Evolutionary conservation across 1,140 invertebrate species (phyloP), one percentile per base, ranked within the genome.

Genomic region (Leptinotarsa defecta): DNA sequence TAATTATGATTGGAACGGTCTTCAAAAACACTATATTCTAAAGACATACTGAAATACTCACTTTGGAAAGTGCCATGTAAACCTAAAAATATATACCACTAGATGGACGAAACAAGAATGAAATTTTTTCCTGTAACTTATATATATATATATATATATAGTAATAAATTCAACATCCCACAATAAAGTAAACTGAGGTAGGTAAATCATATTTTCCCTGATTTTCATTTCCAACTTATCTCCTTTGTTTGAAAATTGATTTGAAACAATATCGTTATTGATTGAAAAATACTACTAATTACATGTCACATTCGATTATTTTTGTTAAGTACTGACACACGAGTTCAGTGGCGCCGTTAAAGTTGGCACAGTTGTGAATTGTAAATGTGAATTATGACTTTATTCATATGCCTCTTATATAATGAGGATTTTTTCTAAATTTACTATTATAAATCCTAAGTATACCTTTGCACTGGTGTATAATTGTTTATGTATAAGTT

Each of bases 141-240:
- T 43, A 43, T 43, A 11, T 43, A 43, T 43, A 43, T 8, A 43
- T 43, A 43, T 43, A 11, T 43, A 43, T 43, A 43, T 43, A 43
- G 34, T 43, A 43, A 43, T 43, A 43, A 43, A 43, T 43, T 43
- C 34, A 43, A 57, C 52, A 57, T 17, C 52, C 15, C 15, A 57
- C n/a, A 57, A 57, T 57, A 57, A 57, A n/a, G 52, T 19, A 57
- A 57, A 57, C 52, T 19, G 15, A 57, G 4, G 15, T 19, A n/a
- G 15, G 15, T 19, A 57, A 57, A 57, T 57, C 52, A 13, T 19
- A 57, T 57, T 57, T n/a, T 15, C n/a, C 52, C n/a, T 57, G 15
- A 57, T 57, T 57, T 57, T 57, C 52, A 57, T 57, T 57, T 57
- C 52, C 52, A 57, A 15, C 52, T 57, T 17, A 57, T 57, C 52